Evolutionary conservation across 1,140 invertebrate species (phyloP).

Genomic region (Anastrepha ludens): DNA sequence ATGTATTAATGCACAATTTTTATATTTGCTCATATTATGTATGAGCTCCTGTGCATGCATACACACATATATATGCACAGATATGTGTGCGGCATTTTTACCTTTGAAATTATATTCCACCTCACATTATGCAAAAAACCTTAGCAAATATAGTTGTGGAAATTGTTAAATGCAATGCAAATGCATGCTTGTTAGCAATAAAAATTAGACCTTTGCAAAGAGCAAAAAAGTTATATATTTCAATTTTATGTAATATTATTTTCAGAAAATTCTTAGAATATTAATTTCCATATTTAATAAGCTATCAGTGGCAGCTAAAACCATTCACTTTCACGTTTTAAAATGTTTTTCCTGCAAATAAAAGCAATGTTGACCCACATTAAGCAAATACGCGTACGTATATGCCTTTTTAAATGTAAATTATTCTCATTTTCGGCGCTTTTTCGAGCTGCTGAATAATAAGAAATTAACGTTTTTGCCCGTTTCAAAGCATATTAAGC

Average conservation of each 20-base stretch:
- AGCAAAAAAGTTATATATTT: background rate
- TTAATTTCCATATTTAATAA: constrained; percentile 22
- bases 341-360: background rate
- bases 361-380: background rate
- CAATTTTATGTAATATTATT: no score
- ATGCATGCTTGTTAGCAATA: background rate
- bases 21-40: background rate
- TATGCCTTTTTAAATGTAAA: background rate
- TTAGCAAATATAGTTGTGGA: constrained; percentile 18
- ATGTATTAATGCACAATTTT: constrained; percentile 14
- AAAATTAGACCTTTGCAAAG: background rate
- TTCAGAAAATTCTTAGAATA: no score
- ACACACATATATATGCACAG: background rate
- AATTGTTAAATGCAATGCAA: background rate
- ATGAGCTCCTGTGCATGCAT: background rate
- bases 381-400: background rate
- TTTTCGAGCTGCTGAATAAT: background rate
- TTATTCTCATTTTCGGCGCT: background rate
- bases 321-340: no score
- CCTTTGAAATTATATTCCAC: background rate
- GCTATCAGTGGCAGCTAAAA: no score
- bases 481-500: no score
- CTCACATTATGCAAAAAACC: constrained; percentile 8
- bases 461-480: background rate
- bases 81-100: background rate